These are phyloP conservation scores for Stictocephala bisonia DNA, from an alignment of 2,888 invertebrate genomes.

Conservation along the genomic window DNA sequence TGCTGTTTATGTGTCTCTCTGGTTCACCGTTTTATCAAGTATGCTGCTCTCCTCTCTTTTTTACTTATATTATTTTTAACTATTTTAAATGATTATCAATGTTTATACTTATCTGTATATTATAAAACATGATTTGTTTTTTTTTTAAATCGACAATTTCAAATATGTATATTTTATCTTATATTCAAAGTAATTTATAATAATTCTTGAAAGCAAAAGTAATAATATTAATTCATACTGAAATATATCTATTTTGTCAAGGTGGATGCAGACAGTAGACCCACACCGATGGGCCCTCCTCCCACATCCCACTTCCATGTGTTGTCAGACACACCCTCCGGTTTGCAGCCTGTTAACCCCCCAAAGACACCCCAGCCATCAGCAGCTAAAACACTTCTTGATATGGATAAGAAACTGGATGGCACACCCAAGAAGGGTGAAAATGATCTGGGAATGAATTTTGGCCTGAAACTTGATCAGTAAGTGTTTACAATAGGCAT, in stretches of 20 bases:
- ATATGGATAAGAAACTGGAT: slow-evolving; percentile 73
- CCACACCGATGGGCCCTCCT: slow-evolving; percentile 98
- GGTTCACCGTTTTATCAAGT: too few species aligned
- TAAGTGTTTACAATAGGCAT: too few species aligned
- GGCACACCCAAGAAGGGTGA: slow-evolving; percentile 54
- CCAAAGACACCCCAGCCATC: slow-evolving; percentile 85
- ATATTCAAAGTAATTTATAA: too few species aligned
- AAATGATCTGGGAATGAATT: slow-evolving; percentile 69
- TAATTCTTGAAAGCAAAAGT: not conserved
- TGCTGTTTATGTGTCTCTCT: too few species aligned
- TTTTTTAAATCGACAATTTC: too few species aligned
- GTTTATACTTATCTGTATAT: too few species aligned
- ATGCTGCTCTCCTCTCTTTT: too few species aligned
- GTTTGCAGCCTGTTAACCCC: slow-evolving; percentile 89
- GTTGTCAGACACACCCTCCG: slow-evolving; percentile 97
- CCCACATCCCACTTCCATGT: slow-evolving; percentile 99
- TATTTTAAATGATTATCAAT: too few species aligned
- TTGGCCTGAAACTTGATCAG: slow-evolving; percentile 91
- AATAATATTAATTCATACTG: not conserved
- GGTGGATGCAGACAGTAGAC: slow-evolving; percentile 93
- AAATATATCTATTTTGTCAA: slow-evolving; percentile 60
- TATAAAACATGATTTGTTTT: too few species aligned
- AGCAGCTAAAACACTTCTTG: slow-evolving; percentile 80
- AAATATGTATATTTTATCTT: too few species aligned
- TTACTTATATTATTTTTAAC: too few species aligned